Percentiles rank a stretch among this genome's conserved stretches.
phyloP scores from a whole-genome alignment of 2,113 vertebrate species.

The Apeltes quadracus region DNA sequence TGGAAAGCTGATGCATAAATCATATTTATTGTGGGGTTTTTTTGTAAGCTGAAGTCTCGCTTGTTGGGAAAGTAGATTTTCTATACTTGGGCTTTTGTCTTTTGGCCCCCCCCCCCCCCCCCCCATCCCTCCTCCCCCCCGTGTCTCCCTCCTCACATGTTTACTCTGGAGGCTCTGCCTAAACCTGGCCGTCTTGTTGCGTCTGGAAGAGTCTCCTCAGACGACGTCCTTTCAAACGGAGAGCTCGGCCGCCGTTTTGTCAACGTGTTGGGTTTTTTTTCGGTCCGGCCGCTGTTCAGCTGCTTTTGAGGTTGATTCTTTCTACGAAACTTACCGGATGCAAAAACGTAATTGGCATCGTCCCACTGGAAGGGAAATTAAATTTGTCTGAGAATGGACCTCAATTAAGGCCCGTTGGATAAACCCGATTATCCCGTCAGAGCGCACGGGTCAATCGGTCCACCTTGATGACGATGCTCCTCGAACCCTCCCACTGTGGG shows the following conservation, averaged over 20 bases:
- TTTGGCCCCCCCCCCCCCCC: too few species aligned
- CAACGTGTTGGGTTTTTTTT: constrained; percentile 38
- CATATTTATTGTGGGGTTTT: constrained; percentile 80
- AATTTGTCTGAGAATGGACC: constrained; percentile 64
- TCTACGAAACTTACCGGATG: constrained; percentile 17
- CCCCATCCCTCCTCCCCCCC: constrained; percentile 5
- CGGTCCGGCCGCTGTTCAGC: constrained; percentile 52
- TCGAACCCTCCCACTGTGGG: constrained; percentile 2
- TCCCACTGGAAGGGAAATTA: constrained; percentile 48
- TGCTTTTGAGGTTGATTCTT: constrained; percentile 41
- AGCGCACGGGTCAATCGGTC: constrained; percentile 24
- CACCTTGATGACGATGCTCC: neutral
- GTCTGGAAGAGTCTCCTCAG: constrained; percentile 47
- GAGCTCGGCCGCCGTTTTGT: constrained; percentile 53
- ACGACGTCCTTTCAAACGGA: constrained; percentile 67
- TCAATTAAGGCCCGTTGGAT: constrained; percentile 20
- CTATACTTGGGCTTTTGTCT: constrained; percentile 51
- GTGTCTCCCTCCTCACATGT: constrained; percentile 27
- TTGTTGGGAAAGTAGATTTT: constrained; percentile 57
- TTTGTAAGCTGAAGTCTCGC: constrained; percentile 44
- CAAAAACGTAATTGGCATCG: constrained; percentile 43
- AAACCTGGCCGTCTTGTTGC: constrained; percentile 59
- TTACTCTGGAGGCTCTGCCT: constrained; percentile 60
- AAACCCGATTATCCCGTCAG: constrained; percentile 22
- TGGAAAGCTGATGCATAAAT: constrained; percentile 64